Conservation (phyloP, 1,140 invertebrate species). For the Pygmarrhopalites habei region DNA sequence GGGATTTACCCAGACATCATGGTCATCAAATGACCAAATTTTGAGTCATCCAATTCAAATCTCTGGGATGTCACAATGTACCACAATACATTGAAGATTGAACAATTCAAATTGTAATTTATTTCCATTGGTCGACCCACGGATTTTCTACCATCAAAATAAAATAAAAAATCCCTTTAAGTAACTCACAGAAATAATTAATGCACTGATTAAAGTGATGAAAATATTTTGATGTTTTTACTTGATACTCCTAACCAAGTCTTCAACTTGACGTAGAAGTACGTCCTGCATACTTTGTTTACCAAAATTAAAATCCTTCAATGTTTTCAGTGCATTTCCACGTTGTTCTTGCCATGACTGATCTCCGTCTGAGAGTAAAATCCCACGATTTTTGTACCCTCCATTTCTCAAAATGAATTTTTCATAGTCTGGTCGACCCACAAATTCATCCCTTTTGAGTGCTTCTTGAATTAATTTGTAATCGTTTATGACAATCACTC, state of each 20-base stretch:
- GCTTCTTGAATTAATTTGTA: conserved; percentile 16
- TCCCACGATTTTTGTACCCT: conserved; percentile 18
- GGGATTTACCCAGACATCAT: background rate
- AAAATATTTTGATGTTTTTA: background rate
- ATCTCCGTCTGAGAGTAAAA: conserved; percentile 17
- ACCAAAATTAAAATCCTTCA: conserved; percentile 23
- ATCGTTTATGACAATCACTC: conserved; percentile 19
- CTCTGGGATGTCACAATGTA: conserved; percentile 25
- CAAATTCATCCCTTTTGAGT: conserved; percentile 19
- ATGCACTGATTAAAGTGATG: background rate
- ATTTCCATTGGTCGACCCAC: conserved; percentile 12
- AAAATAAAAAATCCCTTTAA: background rate
- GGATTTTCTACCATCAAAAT: conserved; percentile 14
- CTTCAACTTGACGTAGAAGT: conserved; percentile 12
- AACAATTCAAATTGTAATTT: conserved; percentile 18
- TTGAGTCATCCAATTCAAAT: too few relatives aligned
- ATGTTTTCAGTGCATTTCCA: conserved; percentile 12
- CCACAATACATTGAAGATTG: conserved; percentile 32
- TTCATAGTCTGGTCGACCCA: conserved; percentile 18
- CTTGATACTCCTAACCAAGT: conserved; percentile 18
- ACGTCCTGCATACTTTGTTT: conserved; percentile 22
- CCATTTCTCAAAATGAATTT: conserved; percentile 13
- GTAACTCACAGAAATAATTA: too few relatives aligned
- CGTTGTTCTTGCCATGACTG: conserved; percentile 21
- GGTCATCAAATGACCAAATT: too few relatives aligned